These are phyloP conservation scores for Tachysurus fulvidraco DNA, from an alignment of 2,113 vertebrate species.

Conservation along the genomic window DNA sequence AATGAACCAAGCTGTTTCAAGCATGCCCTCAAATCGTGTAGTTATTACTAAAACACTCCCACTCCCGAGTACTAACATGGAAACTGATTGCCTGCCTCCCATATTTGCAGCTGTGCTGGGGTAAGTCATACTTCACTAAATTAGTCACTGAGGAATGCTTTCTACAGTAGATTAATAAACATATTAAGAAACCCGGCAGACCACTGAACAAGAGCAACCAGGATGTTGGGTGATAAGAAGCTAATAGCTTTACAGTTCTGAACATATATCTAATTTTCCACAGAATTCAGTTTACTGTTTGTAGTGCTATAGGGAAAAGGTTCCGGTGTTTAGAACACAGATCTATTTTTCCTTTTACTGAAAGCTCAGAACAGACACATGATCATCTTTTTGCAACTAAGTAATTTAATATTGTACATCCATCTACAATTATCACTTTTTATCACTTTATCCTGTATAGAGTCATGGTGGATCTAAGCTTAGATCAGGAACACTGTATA, in stretches of 20 bases:
- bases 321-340: neutral
- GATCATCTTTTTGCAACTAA: neutral
- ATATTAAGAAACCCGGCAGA: neutral
- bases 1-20: neutral
- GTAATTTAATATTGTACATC: neutral
- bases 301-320: neutral
- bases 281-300: neutral
- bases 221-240: neutral
- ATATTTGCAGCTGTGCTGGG: neutral
- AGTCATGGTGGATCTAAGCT: neutral
- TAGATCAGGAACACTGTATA: neutral
- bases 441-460: neutral
- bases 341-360: neutral
- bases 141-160: neutral
- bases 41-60: constrained; percentile 14
- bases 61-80: neutral
- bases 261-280: neutral
- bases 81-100: constrained; percentile 8
- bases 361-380: neutral
- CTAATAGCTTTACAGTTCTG: neutral
- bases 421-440: neutral
- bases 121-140: neutral
- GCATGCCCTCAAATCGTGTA: neutral
- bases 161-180: constrained; percentile 28
- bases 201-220: neutral